Evolutionary conservation across 2,888 invertebrate species (phyloP).

Genomic region (Octonoba sinensis): DNA sequence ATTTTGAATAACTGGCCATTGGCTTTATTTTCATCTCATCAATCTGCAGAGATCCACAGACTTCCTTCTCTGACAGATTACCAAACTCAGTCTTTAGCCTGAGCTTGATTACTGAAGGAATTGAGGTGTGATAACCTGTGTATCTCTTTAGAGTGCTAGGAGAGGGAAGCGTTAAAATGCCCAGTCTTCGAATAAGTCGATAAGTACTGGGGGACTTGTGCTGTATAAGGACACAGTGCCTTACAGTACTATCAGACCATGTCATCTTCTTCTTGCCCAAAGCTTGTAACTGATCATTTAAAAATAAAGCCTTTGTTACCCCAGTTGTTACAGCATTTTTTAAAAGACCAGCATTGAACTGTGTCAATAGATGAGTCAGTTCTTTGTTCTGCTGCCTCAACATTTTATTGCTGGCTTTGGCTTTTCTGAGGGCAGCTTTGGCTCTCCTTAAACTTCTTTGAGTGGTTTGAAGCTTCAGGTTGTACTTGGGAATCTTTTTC

Average conservation of each 20-base stretch:
- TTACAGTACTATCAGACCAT: background rate
- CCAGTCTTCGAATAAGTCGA: background rate
- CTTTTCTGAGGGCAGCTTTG: background rate
- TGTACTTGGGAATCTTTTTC: background rate
- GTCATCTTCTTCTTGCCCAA: background rate
- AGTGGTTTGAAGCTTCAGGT: background rate
- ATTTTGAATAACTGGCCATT: background rate
- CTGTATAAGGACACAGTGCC: background rate
- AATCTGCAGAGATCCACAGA: background rate
- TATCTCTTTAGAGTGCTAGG: background rate
- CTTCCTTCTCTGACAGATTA: background rate
- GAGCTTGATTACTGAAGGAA: background rate
- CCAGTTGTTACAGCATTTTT: background rate
- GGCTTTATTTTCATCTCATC: slow-evolving; percentile 8
- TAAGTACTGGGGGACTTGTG: background rate
- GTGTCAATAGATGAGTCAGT: background rate
- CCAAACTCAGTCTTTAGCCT: background rate
- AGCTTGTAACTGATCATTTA: background rate
- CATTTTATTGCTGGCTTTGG: background rate
- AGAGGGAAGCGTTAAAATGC: background rate
- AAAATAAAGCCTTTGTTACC: too few relatives aligned
- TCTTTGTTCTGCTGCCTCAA: background rate
- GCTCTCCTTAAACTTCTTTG: background rate
- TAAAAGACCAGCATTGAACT: background rate
- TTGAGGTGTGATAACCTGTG: background rate